Base-by-base conservation (phyloP, 2,113 vertebrate species). In the Octodon degus region DNA sequence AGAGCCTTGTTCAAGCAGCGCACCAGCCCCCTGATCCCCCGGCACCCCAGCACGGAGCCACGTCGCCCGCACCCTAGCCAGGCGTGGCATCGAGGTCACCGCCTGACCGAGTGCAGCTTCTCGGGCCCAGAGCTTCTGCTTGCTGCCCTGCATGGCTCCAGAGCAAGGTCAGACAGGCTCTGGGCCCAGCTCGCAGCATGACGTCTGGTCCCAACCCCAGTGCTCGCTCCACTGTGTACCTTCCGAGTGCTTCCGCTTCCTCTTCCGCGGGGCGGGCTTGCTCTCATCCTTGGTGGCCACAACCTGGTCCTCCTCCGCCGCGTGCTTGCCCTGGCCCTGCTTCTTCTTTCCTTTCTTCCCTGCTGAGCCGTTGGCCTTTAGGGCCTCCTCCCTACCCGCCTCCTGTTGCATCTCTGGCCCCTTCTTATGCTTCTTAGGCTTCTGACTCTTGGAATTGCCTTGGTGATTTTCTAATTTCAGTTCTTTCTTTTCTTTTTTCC, bases 401-500 rank as follows among this genome's bases (percentile, higher is more conserved):
- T 95, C 97, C 5, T 43, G 1, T n/a, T 32, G 72, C 0, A 94
- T 96, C 65, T 87, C 97, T 34, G 80, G 97, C 7, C 62, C 90
- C 67, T 87, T 96, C 89, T 94, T 98, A 24, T 92, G 93, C 93
- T 99, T 99, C 34, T 98, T 98, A 20, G 53, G 83, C 94, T 98
- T 98, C 86, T 97, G 98, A 24, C 94, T 82, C 95, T 92, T 96
- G 2, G 93, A 4, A 1, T 53, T 43, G 12, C 96, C 79, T 10
- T 65, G 90, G 9, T 96, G 95, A 25, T 95, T 97, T 92, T 98
- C 98, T 55, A 97, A 85, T 82, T 96, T 98, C 65, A 94, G 53
- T 34, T 98, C 97, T 89, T 99, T 99, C 91, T 98, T 97, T 95
- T 98, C 98, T 81, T 98, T 99, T 50, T 99, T 98, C n/a, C 96